Evolutionary conservation across 1,140 invertebrate species (phyloP), one percentile per base, ranked within the genome.

Genomic region (Lepeophtheirus salmonis): DNA sequence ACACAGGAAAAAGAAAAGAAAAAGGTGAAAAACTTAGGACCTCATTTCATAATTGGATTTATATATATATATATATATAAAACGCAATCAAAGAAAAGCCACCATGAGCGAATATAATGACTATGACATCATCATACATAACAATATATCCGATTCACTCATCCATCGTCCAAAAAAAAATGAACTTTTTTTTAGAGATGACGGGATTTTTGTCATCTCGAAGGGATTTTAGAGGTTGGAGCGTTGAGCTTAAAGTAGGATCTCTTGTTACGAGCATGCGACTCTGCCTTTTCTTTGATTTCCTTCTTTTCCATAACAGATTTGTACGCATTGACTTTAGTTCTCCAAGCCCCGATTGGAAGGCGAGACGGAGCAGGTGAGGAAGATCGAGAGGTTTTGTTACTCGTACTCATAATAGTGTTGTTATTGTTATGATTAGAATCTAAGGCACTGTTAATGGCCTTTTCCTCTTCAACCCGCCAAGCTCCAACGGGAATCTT

Each of bases 381-480:
- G 30, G 55, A 16, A 14, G 55, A 25, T 12, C 55, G 22, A 12
- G 55, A 57, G 30, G 30, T 10, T n/a, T n/a, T n/a, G n/a, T n/a
- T n/a, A n/a, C n/a, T n/a, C n/a, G n/a, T n/a, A n/a, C n/a, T n/a
- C 26, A 14, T 30, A 3, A 23, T 17, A 17, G 55, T 26, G 13
- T 54, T 54, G 30, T 10, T 41, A n/a, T 41, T 6, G 22, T 55
- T 22, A 1, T 17, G 18, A 24, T 24, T 21, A n/a, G 41, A 26
- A 18, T 61, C 50, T 22, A 61, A 55, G 25, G 59, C 59, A 13
- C 51, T 16, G 25, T 61, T 61, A 18, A 61, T 61, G 22, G 41
- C 59, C 50, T 61, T 61, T 48, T 61, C 59, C 23, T 61, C 59
- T 50, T 61, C 59, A 13, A 50, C 59, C 18, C 59, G 48, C 59